These are phyloP conservation scores for Plodia interpunctella DNA, from an alignment of 1,140 invertebrate genomes.

Conservation along the genomic window DNA sequence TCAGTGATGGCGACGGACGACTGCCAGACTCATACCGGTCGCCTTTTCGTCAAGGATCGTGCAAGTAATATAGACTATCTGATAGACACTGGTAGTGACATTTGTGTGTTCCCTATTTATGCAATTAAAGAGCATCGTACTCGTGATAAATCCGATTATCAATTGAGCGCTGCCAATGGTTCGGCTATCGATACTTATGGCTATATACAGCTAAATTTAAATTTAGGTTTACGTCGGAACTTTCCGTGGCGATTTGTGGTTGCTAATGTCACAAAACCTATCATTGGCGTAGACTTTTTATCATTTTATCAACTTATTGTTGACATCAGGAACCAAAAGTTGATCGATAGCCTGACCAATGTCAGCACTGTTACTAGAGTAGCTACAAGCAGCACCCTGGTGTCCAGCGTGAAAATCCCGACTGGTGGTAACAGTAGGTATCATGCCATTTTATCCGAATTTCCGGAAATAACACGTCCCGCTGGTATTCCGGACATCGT, in stretches of 20 bases:
- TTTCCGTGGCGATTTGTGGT: slow-evolving; percentile 7
- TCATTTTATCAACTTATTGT: not conserved
- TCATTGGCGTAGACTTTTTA: slow-evolving; percentile 21
- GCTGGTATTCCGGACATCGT: no score
- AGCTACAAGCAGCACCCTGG: no score
- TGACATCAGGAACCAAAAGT: not conserved
- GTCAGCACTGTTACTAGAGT: no score
- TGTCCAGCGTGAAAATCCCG: no score
- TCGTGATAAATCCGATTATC: not conserved
- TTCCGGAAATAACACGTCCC: no score
- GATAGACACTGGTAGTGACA: slow-evolving; percentile 25
- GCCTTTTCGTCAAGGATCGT: slow-evolving; percentile 13
- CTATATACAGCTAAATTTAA: not conserved
- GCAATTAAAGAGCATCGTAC: not conserved
- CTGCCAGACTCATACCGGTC: slow-evolving; percentile 10
- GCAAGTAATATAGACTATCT: slow-evolving; percentile 5
- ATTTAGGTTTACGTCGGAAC: slow-evolving; percentile 3
- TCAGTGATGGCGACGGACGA: slow-evolving; percentile 13
- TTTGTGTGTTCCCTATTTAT: slow-evolving; percentile 8
- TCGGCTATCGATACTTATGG: not conserved
- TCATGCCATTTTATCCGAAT: slow-evolving; percentile 15
- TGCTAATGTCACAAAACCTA: not conserved
- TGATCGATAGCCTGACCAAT: not conserved
- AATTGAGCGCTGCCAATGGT: slow-evolving; percentile 6
- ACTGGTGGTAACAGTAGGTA: no score